Base-by-base conservation (phyloP, 2,797 vertebrate species). In the Sebastes elongatus region DNA sequence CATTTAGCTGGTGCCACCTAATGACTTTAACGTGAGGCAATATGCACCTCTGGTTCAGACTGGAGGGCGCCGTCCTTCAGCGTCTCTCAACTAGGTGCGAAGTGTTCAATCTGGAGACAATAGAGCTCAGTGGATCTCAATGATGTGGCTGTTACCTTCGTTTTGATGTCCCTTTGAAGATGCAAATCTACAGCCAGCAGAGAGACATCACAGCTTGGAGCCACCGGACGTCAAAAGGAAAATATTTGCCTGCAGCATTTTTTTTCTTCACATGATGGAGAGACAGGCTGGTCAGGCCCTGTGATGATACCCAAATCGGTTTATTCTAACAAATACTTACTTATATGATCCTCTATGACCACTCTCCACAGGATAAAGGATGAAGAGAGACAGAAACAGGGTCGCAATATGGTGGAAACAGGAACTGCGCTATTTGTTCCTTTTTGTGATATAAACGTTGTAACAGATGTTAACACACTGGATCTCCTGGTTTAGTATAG, bases 131-230 rank as follows among this genome's bases (percentile, higher is more conserved):
- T 94, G 90, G 91, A 93, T 90, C 80, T 68, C 90, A 87, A 91
- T 95, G 89, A 95, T 95, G 78, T 87, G 3, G 68, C 90, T 61
- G 71, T 94, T 92, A 90, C 78, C 35, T 71, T 46, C 5, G 42
- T 95, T 96, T 95, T 96, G 93, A 95, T 83, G 92, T 94, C 35
- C 30, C 82, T 93, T 91, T 92, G 88, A 92, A 92, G 88, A 92
- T 88, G 93, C 81, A 90, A 91, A 93, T 93, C 74, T 74, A 32
- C 73, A 68, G 55, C 13, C 30, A 81, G 82, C 68, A 7, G 57
- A 59, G 76, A 65, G 57, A 33, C 5, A 53, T 60, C 75, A 49
- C 80, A 75, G 66, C 84, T 71, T 28, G 76, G 73, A 71, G 75
- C 74, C 70, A 79, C 66, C 67, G 82, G 86, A 90, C 81, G 57